Evolutionary conservation across 2,888 invertebrate species (phyloP), one percentile per base, ranked within the genome.

Genomic region (Atethmia centrago): DNA sequence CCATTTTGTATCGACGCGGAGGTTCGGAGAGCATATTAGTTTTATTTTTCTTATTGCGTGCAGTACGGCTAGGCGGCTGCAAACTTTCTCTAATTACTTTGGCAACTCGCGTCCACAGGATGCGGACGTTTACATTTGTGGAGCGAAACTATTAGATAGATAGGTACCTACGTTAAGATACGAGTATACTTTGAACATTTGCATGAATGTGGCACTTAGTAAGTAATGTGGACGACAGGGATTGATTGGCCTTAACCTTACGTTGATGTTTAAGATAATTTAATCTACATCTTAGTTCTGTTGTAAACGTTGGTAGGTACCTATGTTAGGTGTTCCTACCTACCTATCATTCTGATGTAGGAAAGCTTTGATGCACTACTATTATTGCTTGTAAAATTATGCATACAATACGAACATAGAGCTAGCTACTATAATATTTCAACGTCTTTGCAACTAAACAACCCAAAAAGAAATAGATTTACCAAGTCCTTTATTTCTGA

Each of bases 81-180:
- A 80, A 79, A 87, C 94, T 94, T 94, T 94, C 94, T 93, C 94
- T 92, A 90, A 91, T 92, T 89, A 90, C 84, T 85, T 84, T 83
- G 80, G 86, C 90, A 69, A 83, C 80, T 89, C 88, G 88, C 89
- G 90, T 90, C 81, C 82, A 85, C 88, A 89, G 90, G 88, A 89
- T 87, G 83, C 82, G 21, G 62, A 73, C 79, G 79, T 75, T 87
- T 80, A 86, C 79, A 80, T 88, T 87, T 86, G 86, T 90, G 77
- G 89, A 84, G 77, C 89, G 81, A 79, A 82, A 75, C 82, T 86
- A 87, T 87, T 84, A 87, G 65, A 78, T 63, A 71, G 69, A 72
- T 78, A 77, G 69, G 63, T 71, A 70, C 3, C 7, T 51, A 42
- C 71, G 61, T 75, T 76, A 77, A 72, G 78, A 56, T 55, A 59